Base-by-base conservation (phyloP, 2,113 vertebrate species). In the Synchiropus splendidus region DNA sequence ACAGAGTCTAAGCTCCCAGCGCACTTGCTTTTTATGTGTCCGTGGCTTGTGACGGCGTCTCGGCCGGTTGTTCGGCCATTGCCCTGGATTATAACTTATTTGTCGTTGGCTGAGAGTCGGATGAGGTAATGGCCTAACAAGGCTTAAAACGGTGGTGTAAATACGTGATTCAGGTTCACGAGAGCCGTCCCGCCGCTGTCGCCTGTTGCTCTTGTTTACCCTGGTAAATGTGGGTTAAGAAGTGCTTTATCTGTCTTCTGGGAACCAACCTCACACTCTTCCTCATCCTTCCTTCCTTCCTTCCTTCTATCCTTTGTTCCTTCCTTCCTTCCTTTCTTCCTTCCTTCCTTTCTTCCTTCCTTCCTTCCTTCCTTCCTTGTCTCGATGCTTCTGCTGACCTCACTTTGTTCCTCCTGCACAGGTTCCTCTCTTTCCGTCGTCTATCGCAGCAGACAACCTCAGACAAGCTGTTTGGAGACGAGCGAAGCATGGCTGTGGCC, bases 401-500 rank as follows among this genome's bases (percentile, higher is more conserved):
- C 47, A 36, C 35, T 42, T 40, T 14, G 10, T 16, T 32, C 18
- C 48, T 40, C 30, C 33, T 55, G 42, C 37, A 15, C 60, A 72
- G 65, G 67, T 61, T 44, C 41, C 31, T 2, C 31, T 73, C 31
- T 54, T 18, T 61, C 18, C 41, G 10, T 51, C 51, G 41, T 37
- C 31, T 35, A 18, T 37, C 16, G 36, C 64, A 73, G 16, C 10
- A 13, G 42, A 66, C 72, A 78, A 72, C 66, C 72, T 78, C 79
- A 74, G 53, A 79, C 58, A 36, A 33, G 39, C 48, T 52, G 73
- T 78, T 35, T 85, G 74, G 74, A 16, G 8, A 51, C 59, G 42
- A 54, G 42, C 38, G 42, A 56, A 78, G 75, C 60, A 89, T 94
- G 89, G 90, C 89, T 81, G 85, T 94, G 77, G 88, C 90, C 39